Evolutionary conservation across 2,113 vertebrate species (phyloP), one percentile per base, ranked within the genome.

Genomic region (Eclectus roratus): DNA sequence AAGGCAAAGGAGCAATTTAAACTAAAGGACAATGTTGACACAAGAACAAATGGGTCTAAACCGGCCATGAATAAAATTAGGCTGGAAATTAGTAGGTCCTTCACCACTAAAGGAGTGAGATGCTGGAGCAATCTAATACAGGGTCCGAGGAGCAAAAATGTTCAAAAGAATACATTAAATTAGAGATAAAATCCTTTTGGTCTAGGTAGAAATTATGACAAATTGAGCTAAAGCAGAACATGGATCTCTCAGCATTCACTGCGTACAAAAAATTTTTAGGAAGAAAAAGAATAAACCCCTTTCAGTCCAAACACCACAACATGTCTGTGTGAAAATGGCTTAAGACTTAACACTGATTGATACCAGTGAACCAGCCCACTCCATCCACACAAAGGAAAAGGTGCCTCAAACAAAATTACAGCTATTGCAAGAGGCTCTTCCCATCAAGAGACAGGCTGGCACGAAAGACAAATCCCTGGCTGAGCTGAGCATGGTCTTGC

Each of bases 1-100:
- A 91, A 94, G 80, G 91, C 91, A 92, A 95, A 89, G 78, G 77
- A 91, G 86, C 89, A 92, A 96, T 95, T 97, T 92, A 52, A 93
- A 85, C 91, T 87, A 89, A 89, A 93, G 96, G 91, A 87, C 91
- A 93, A 64, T 72, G 94, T 93, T 94, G 89, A 92, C 93, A 96
- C 73, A 37, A 55, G 91, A 93, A 92, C 72, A 91, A 96, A 87
- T 77, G 91, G 93, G 41, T 77, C 68, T 80, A 46, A 96, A 80
- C 87, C 16, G 93, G 74, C 89, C 93, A 69, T 89, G 94, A 96
- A 95, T 95, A 91, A 95, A 94, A 93, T 85, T 35, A 85, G 63
- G 70, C 63, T 91, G 58, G 87, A 91, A 94, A 96, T 95, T 73
- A 97, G 91, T 47, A 65, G 84, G 80, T 82, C 77, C 86, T 93